These are phyloP conservation scores for Chymomyza caudatula DNA, from an alignment of 2,888 invertebrate species.

Conservation along the genomic window DNA sequence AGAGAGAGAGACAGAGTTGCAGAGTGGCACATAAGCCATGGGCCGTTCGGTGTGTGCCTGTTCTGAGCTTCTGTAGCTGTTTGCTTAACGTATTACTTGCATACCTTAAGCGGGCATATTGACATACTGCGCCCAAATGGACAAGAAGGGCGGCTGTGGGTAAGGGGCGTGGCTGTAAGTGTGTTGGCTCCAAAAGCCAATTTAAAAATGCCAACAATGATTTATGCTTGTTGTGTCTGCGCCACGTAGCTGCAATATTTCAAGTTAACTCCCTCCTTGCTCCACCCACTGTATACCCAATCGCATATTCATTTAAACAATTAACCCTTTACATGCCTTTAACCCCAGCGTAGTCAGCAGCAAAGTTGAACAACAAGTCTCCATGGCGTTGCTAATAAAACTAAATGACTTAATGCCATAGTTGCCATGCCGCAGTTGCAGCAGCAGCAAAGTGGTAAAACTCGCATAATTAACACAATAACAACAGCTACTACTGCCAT, in stretches of 20 bases:
- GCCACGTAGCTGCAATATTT: constrained; percentile 36
- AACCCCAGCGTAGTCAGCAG: constrained; percentile 41
- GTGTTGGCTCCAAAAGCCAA: constrained; percentile 68
- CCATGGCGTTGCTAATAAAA: constrained; percentile 56
- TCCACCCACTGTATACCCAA: not conserved
- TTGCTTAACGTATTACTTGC: constrained; percentile 36
- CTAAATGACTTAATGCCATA: constrained; percentile 66
- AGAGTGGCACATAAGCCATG: not conserved
- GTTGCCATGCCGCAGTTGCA: constrained; percentile 42
- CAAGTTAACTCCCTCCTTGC: constrained; percentile 23
- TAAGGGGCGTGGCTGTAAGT: constrained; percentile 18
- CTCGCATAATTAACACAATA: constrained; percentile 60
- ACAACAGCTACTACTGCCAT: constrained; percentile 26
- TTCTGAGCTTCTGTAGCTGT: constrained; percentile 1
- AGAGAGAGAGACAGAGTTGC: not conserved
- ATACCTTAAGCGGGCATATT: constrained; percentile 14
- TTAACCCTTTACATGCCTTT: constrained; percentile 63
- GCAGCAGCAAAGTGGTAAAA: constrained; percentile 55
- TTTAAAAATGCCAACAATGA: constrained; percentile 77
- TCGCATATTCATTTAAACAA: constrained; percentile 67
- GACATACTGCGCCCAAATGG: constrained; percentile 15
- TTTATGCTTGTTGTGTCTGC: constrained; percentile 50
- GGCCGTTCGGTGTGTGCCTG: not conserved
- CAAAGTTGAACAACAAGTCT: not conserved
- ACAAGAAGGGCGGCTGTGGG: not conserved